Base-by-base conservation (phyloP, 2,797 vertebrate genomes). In the Botia almorhae region DNA sequence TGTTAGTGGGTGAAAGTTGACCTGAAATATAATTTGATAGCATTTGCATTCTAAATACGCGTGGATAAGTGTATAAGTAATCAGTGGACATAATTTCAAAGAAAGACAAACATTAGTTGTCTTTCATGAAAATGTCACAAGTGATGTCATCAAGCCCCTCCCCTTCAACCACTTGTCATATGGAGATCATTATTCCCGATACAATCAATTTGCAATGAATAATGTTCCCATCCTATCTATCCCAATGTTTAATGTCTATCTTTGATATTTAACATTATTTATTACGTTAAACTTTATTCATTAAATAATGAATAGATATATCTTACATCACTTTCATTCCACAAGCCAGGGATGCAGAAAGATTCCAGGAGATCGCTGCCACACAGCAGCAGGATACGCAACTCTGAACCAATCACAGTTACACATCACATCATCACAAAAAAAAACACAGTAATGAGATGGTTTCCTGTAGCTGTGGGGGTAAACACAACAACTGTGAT, bases 331-430 rank as follows among this genome's bases (percentile, higher is more conserved):
- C 96, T 96, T 90, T 99, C 96, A 1, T 98, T 98, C 98, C 97
- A 99, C 87, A 99, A 95, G 43, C 97, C 97, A 0, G 97, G 97
- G 91, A 99, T 99, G 91, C 96, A 97, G 94, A 99, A 99, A 76
- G 98, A 99, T 84, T 98, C 98, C 90, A 99, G 94, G 60, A 99
- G 95, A 87, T 99, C 98, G 7, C 97, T 99, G 84, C 97, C 98
- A 83, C 97, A 99, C 88, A 99, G 94, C 88, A 99, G 95, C 91
- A 99, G 89, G 94, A 99, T 99, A 84, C 98, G 96, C 68, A 99
- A 94, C 88, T 99, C 94, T 95, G 88, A 43, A 73, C 23, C 74
- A 67, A 70, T 21, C 89, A 89, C 74, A 87, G 36, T 88, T 85
- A 88, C 84, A 86, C 77, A 82, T 84, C 84, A 80, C 82, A 85